Evolutionary conservation across 2,888 invertebrate genomes (phyloP).

Genomic region (Phengaris arion): DNA sequence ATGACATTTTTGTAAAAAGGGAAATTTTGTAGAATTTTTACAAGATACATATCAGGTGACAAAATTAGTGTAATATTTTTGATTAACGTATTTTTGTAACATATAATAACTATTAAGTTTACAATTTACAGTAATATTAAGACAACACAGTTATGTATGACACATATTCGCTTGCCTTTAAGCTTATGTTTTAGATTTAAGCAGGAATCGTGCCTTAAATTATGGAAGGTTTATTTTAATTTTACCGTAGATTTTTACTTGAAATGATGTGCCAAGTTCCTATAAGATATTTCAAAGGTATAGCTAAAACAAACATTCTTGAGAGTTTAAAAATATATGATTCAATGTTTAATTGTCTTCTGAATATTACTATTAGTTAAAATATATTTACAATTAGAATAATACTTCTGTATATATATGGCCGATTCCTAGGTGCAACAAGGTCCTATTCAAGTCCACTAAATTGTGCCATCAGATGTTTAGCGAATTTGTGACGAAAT

Average conservation of each 20-base stretch:
- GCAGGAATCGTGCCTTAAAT: slow-evolving; percentile 17
- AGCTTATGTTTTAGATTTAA: slow-evolving; percentile 23
- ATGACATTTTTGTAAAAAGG: not conserved
- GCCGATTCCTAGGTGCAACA: slow-evolving; percentile 21
- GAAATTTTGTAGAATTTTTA: not conserved
- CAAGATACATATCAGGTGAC: slow-evolving; percentile 22
- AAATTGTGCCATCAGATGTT: slow-evolving; percentile 25
- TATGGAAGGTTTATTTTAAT: slow-evolving; percentile 7
- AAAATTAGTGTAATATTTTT: slow-evolving; percentile 12
- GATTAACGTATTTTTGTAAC: slow-evolving; percentile 7
- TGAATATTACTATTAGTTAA: not conserved
- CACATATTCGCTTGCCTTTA: slow-evolving; percentile 22
- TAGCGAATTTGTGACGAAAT: slow-evolving; percentile 25
- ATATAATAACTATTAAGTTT: slow-evolving; percentile 12
- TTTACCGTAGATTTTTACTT: not conserved
- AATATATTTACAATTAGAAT: not conserved
- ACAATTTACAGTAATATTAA: slow-evolving; percentile 1
- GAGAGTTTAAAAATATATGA: not conserved
- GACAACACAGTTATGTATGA: slow-evolving; percentile 23
- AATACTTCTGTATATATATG: not conserved
- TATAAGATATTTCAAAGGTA: not conserved
- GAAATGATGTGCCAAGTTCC: not conserved
- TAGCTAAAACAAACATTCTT: not conserved
- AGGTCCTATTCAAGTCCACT: slow-evolving; percentile 18
- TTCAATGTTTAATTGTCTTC: not conserved